Percentiles rank a stretch among this genome's conserved stretches.
phyloP scores from a whole-genome alignment of 2,888 invertebrate species.

The Eurytoma californica region DNA sequence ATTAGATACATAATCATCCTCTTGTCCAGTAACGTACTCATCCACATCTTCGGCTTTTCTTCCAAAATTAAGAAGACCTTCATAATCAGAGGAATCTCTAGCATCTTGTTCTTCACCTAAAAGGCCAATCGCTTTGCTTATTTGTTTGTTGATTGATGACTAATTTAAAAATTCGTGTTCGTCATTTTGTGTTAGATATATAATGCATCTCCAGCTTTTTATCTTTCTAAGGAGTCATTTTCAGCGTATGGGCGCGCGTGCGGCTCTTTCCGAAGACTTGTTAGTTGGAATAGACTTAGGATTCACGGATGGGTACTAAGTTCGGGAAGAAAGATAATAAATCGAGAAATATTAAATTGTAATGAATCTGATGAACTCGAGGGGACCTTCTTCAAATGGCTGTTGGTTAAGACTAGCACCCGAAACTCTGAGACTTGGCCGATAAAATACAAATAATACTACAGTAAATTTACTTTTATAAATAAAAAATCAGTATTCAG shows the following conservation, averaged over 20 bases:
- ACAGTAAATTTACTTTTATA: conserved; percentile 31
- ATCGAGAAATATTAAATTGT: conserved; percentile 14
- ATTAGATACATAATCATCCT: conserved; percentile 30
- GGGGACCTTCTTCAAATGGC: conserved; percentile 39
- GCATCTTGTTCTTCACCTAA: conserved; percentile 60
- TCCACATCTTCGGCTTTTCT: conserved; percentile 34
- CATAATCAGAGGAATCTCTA: conserved; percentile 33
- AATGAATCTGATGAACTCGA: conserved; percentile 30
- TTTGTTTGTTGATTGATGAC: conserved; percentile 44
- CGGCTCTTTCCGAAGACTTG: conserved; percentile 64
- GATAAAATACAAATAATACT: conserved; percentile 26
- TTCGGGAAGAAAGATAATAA: conserved; percentile 10
- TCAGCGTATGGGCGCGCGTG: conserved; percentile 73
- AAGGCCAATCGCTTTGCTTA: conserved; percentile 59
- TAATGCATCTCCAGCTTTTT: conserved; percentile 37
- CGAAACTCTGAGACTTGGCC: conserved; percentile 52
- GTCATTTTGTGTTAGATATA: conserved; percentile 11
- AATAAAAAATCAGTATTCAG: conserved; percentile 20
- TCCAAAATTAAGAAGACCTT: conserved; percentile 34
- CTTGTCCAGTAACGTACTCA: conserved; percentile 53
- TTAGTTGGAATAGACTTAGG: conserved; percentile 60
- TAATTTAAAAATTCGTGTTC: conserved; percentile 39
- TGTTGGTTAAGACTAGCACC: conserved; percentile 56
- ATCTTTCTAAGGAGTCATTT: conserved; percentile 53
- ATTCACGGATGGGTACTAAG: conserved; percentile 43